phyloP scores from a whole-genome alignment of 2,888 invertebrate genomes.

The Dryococelus australis region DNA sequence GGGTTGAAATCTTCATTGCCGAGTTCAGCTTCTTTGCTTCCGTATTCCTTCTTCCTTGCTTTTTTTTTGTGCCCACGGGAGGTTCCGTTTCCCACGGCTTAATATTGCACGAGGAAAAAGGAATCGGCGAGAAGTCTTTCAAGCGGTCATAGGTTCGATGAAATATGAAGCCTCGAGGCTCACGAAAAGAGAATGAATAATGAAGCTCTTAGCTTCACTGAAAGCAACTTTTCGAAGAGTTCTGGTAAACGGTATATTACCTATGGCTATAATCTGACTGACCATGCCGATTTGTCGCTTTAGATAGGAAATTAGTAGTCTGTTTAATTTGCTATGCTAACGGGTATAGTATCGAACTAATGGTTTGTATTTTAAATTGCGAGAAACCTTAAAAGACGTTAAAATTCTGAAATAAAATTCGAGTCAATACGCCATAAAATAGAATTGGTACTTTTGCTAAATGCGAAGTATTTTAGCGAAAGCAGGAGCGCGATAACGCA shows the following conservation, averaged over 20 bases:
- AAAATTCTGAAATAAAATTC: too few relatives aligned
- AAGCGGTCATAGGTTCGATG: slow-evolving; percentile 7
- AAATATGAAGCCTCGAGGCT: background rate
- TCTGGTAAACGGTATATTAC: background rate
- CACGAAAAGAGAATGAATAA: slow-evolving; percentile 11
- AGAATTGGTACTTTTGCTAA: too few relatives aligned
- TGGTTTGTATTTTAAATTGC: too few relatives aligned
- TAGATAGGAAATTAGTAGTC: background rate
- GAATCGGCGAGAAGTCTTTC: slow-evolving; percentile 16
- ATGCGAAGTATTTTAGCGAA: too few relatives aligned
- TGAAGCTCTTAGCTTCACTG: background rate
- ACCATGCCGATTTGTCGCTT: background rate
- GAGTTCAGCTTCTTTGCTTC: background rate
- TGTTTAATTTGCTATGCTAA: background rate
- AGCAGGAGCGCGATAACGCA: too few relatives aligned
- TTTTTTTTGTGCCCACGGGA: background rate
- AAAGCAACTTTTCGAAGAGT: background rate
- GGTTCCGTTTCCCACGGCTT: background rate
- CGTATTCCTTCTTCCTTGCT: background rate
- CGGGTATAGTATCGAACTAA: too few relatives aligned
- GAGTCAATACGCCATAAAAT: too few relatives aligned
- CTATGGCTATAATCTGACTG: background rate
- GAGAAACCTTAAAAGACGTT: too few relatives aligned
- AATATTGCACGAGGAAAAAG: slow-evolving; percentile 6
- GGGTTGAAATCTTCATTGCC: slow-evolving; percentile 5